phyloP scores from a whole-genome alignment of 1,140 invertebrate genomes.

The Nixonia krombeini region DNA sequence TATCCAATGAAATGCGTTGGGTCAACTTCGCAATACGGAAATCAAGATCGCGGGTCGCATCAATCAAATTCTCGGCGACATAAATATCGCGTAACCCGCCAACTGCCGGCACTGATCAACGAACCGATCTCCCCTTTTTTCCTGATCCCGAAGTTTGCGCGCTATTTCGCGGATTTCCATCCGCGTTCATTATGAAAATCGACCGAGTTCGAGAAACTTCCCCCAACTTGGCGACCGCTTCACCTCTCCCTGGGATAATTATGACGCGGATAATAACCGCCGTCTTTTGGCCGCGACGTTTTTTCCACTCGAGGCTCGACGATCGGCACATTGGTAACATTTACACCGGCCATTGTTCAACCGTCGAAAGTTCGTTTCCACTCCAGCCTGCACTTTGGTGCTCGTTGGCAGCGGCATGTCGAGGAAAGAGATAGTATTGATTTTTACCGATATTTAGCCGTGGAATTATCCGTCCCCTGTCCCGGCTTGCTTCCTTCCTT shows the following conservation, averaged over 20 bases:
- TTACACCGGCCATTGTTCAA: too few species aligned
- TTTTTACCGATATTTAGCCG: conserved; percentile 70
- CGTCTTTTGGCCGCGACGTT: too few species aligned
- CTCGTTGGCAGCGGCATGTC: conserved; percentile 48
- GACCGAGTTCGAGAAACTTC: neutral
- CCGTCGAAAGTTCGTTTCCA: too few species aligned
- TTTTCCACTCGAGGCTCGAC: too few species aligned
- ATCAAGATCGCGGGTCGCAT: too few species aligned
- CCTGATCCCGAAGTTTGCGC: neutral
- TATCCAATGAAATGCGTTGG: too few species aligned
- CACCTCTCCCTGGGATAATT: neutral
- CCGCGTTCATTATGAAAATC: neutral
- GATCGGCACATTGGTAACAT: too few species aligned
- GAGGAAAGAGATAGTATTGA: conserved; percentile 67
- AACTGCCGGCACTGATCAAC: too few species aligned
- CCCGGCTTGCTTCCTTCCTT: conserved; percentile 34
- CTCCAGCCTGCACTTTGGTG: conserved; percentile 53
- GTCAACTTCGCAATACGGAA: too few species aligned
- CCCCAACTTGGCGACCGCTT: neutral
- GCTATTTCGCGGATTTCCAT: neutral
- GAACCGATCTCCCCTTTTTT: neutral
- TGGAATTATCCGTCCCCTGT: conserved; percentile 65
- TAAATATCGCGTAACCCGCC: too few species aligned
- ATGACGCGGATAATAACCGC: neutral
- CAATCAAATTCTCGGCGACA: too few species aligned